Evolutionary conservation across 1,140 invertebrate species (phyloP), one percentile per base, ranked within the genome.

Genomic region (Heliconius nattereri): DNA sequence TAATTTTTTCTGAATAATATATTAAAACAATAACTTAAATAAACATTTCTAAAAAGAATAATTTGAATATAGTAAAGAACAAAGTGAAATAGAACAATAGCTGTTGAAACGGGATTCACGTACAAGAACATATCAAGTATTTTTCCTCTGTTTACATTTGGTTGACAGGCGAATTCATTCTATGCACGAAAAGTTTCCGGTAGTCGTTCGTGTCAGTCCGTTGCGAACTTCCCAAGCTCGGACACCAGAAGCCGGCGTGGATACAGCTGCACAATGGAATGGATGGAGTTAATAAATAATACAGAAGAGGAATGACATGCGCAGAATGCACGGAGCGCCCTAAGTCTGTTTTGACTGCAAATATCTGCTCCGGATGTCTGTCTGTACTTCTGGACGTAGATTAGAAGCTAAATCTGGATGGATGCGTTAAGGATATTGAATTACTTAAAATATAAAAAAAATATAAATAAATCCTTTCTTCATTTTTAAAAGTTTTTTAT

Each of bases 241-340:
- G 91, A 92, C 91, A 92, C 90, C 88, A 92, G 89, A 86, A 89
- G 85, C 87, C 87, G 85, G 83, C 83, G 87, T 85, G 83, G 87
- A 87, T 92, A 88, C 88, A 91, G 88, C 89, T 91, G 84, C 89
- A 93, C 92, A 94, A 93, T 94, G 85, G 91, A 91, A 94, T 93
- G 91, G 91, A 94, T 91, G 90, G 89, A 92, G 91, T 93, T 93
- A 94, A 93, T 94, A 94, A 93, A 94, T 94, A 93, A 93, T 93
- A 93, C 87, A 91, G 88, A 87, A 90, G 85, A 82, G 82, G 89
- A 91, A 86, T 93, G 91, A 93, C 90, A 92, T 92, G 91, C 91
- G 91, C 92, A 93, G 89, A 92, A 88, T 92, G 91, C 87, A 83
- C 79, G 80, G 76, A 87, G 81, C 85, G 85, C 84, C 87, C 90